Base-by-base conservation (phyloP, 2,888 invertebrate species). In the Rugalucina vietnamica region DNA sequence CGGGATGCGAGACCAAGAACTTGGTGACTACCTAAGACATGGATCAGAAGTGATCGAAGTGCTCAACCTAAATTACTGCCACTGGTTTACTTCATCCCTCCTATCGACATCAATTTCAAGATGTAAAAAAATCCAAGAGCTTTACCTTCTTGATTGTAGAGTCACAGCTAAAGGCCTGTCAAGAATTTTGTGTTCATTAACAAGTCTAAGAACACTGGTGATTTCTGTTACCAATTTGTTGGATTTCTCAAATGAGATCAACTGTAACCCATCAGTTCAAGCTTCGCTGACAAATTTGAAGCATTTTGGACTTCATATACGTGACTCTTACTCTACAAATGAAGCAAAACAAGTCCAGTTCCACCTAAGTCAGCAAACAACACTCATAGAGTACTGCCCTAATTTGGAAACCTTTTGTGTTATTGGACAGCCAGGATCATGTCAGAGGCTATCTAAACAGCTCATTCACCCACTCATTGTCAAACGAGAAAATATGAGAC, bases 331-430 rank as follows among this genome's bases (percentile, higher is more conserved):
- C 5, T 85, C 91, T 37, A 86, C 89, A 37, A 87, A 90, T 79
- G 82, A 86, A 12, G 82, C 88, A 18, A 90, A 90, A 50, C 90
- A 90, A 27, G 90, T 94, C 80, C 91, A 92, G 76, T 93, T 93
- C 79, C 90, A 92, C 54, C 90, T 89, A 21, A 90, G 90, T 75
- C 92, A 91, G 79, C 92, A 91, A 78, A 90, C 88, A 29, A 93
- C 92, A 0, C 82, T 94, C 37, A 90, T 94, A 57, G 93, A 94
- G 81, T 92, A 93, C 85, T 93, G 94, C 77, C 86, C 88, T 71
- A 87, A 89, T 43, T 82, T 94, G 49, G 93, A 93, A 54, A 92
- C 92, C 70, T 90, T 94, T 21, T 90, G 91, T 83, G 92, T 94
- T 4, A 89, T 93, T 36, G 94, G 93, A 18, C 92, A 92, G 29